Percentiles rank a stretch among this genome's conserved stretches.
These are phyloP conservation scores for Blastomussa wellsi DNA, from an alignment of 92 coral and sea anemone genomes.

Conservation along the genomic window DNA sequence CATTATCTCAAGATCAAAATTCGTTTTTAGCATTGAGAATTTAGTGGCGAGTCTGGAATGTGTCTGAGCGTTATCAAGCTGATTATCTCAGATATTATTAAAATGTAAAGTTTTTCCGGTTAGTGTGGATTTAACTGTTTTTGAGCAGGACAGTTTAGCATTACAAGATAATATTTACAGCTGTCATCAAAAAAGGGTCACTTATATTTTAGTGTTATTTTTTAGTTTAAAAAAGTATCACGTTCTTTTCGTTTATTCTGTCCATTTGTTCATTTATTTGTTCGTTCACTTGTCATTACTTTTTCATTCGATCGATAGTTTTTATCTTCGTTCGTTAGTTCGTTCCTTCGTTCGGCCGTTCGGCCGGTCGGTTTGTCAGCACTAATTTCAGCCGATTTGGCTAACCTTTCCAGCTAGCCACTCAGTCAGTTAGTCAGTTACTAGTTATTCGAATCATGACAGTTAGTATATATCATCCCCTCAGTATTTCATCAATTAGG, in stretches of 20 bases:
- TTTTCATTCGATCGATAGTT: not conserved
- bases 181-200: not conserved
- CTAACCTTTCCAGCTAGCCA: not conserved
- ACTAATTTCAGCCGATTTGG: not conserved
- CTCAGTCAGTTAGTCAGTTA: not conserved
- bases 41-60: not conserved
- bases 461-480: no score
- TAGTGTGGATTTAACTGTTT: conserved; percentile 8
- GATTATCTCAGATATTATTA: not conserved
- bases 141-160: not conserved
- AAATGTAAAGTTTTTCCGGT: not conserved
- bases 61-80: not conserved
- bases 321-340: not conserved
- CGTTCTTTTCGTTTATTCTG: no score
- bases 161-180: not conserved
- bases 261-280: not conserved
- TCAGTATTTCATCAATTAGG: not conserved
- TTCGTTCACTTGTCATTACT: not conserved
- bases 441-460: no score
- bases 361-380: not conserved
- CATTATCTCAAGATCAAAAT: conserved; percentile 3
- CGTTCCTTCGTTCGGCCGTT: not conserved
- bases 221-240: not conserved
- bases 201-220: not conserved
- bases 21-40: not conserved